Evolutionary conservation across 92 coral and sea anemone species (phyloP), one percentile per base, ranked within the genome.

Genomic region (Epizoanthus scotinus): DNA sequence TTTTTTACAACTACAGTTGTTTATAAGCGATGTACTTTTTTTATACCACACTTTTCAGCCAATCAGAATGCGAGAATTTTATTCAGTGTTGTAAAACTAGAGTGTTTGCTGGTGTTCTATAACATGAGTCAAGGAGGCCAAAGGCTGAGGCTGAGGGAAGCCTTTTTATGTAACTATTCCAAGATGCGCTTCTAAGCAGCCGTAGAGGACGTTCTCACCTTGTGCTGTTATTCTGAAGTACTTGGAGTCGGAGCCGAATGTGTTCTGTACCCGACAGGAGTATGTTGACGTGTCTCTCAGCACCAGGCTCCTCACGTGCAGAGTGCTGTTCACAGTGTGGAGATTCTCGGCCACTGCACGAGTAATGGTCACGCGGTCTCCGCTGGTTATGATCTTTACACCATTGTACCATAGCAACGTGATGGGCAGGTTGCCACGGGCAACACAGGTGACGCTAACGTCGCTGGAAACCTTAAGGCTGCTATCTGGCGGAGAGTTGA

Each of bases 401-500:
- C 85, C 94, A 70, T 90, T 90, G 83, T 85, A 87, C 97, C 97
- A 92, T 15, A 25, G 79, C 60, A 92, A 42, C 20, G 31, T 55
- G 62, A 92, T 92, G 25, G 97, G 97, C 21, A 92, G 86, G 86
- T 88, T 92, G 29, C 97, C 97, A 62, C 84, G 78, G 17, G 97
- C 94, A 69, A 86, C 89, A 58, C 97, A 92, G 61, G 86, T 83
- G 72, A 92, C 86, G 60, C 86, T 66, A 49, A 87, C 86, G 75
- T 85, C 88, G 22, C 72, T 82, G 53, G 65, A 61, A 21, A 90
- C 91, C 63, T 79, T 87, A 19, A 80, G 84, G 27, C 87, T 52
- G 38, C 85, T 86, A 86, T 87, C 86, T 75, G 68, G 78, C 36
- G 94, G 97, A 73, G 89, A 86, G 82, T 82, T 73, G 59, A 75